A percentile compares a stretch with the other conserved stretches of the same genome.
Conservation (phyloP, 2,113 vertebrate genomes). For the Montifringilla adamsi region DNA sequence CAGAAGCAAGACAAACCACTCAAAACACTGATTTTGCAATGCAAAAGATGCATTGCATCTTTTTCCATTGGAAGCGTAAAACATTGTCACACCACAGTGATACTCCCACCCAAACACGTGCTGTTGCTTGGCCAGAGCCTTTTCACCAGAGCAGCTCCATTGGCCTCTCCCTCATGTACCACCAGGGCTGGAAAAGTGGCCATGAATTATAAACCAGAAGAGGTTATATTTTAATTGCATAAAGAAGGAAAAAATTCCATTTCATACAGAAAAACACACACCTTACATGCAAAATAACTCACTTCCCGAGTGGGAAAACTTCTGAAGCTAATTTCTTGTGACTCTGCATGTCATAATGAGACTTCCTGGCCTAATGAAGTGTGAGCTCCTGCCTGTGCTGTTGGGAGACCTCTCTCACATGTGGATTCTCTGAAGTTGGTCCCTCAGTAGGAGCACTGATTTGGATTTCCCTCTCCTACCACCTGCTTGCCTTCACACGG, state of each 20-base stretch:
- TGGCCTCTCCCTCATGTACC: background rate
- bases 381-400: background rate
- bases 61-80: background rate
- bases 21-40: background rate
- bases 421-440: background rate
- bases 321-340: conserved; percentile 25
- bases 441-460: background rate
- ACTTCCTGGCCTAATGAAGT: background rate
- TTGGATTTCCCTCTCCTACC: background rate
- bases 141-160: background rate
- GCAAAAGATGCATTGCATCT: no score
- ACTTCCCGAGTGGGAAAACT: background rate
- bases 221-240: background rate
- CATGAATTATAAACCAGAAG: background rate
- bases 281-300: background rate
- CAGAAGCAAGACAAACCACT: background rate
- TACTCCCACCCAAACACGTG: background rate
- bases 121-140: background rate
- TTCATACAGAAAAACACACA: background rate
- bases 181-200: background rate
- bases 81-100: accelerated
- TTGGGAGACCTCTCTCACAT: background rate
- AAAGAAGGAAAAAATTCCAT: background rate
- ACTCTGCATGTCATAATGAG: background rate
- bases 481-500: background rate